phyloP scores from a whole-genome alignment of 1,140 invertebrate species.

The Rhyacophila brunnea region DNA sequence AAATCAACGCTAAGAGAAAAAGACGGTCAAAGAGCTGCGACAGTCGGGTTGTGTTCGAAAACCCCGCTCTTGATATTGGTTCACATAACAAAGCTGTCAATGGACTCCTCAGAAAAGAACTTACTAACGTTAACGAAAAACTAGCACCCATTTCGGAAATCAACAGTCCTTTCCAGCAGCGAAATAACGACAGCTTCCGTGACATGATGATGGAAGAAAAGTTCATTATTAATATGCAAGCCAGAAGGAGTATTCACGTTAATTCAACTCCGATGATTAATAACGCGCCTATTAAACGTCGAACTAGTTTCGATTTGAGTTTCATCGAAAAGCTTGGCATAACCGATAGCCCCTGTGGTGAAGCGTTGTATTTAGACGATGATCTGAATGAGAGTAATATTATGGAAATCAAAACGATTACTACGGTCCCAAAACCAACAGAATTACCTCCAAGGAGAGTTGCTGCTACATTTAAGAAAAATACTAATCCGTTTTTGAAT shows the following conservation, averaged over 20 bases:
- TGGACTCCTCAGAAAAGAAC: conserved; percentile 45
- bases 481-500: conserved; percentile 51
- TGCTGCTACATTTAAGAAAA: conserved; percentile 35
- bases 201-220: conserved; percentile 24
- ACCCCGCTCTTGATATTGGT: conserved; percentile 47
- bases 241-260: not conserved
- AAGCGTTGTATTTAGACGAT: conserved; percentile 50
- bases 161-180: conserved; percentile 3
- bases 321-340: conserved; percentile 51
- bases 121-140: conserved; percentile 50
- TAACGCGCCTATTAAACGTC: conserved; percentile 11
- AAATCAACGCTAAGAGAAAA: conserved; percentile 47
- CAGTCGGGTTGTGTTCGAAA: conserved; percentile 47
- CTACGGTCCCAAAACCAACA: conserved; percentile 44
- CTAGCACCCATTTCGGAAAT: conserved; percentile 30
- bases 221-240: not conserved
- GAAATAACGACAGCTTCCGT: conserved; percentile 7
- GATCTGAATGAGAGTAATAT: conserved; percentile 55
- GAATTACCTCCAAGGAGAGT: conserved; percentile 29
- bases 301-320: conserved; percentile 47
- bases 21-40: conserved; percentile 40
- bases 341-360: conserved; percentile 42
- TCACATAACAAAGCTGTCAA: conserved; percentile 45
- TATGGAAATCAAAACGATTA: conserved; percentile 55
- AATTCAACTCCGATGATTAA: conserved; percentile 26